Base-by-base conservation (phyloP, 2,888 invertebrate species). In the Mythimna impura region DNA sequence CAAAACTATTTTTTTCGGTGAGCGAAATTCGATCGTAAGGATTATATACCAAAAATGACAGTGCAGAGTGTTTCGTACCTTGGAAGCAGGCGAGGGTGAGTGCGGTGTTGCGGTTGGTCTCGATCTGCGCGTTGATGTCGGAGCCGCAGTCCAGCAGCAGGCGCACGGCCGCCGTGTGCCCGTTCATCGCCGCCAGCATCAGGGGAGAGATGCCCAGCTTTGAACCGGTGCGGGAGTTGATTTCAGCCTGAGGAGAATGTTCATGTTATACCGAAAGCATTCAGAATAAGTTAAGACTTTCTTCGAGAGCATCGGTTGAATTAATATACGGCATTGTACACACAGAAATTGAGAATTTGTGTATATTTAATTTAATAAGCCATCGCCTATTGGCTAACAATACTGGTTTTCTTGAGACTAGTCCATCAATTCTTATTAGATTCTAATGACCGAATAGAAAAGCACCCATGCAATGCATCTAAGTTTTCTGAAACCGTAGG, bases 121-220 rank as follows among this genome's bases (percentile, higher is more conserved):
- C 99, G 88, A 99, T 99, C 97, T 99, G 99, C 83, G 99, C 99
- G 96, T 99, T 99, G 89, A 99, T 99, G 93, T 99, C 99, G 89
- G 99, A 99, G 83, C 99, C 99, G 97, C 99, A 99, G 94, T 99
- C 99, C 74, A 99, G 97, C 73, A 99, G 97, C 79, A 99, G 96
- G 89, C 99, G 98, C 61, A 99, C 99, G 60, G 99, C 99, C 77
- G 99, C 98, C 90, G 95, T 92, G 96, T 96, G 95, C 0, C 99
- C 99, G 96, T 99, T 99, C 99, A 99, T 99, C 36, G 99, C 99
- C 25, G 99, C 99, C 90, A 99, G 94, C 99, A 99, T 99, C 70
- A 99, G 97, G 7, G 99, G 99, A 1, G 99, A 99, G 89, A 99
- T 99, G 85, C 99, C 99, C 73, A 99, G 96, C 95, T 99, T 99